phyloP scores from a whole-genome alignment of 2,797 vertebrate species.

The Poeciliopsis infans region DNA sequence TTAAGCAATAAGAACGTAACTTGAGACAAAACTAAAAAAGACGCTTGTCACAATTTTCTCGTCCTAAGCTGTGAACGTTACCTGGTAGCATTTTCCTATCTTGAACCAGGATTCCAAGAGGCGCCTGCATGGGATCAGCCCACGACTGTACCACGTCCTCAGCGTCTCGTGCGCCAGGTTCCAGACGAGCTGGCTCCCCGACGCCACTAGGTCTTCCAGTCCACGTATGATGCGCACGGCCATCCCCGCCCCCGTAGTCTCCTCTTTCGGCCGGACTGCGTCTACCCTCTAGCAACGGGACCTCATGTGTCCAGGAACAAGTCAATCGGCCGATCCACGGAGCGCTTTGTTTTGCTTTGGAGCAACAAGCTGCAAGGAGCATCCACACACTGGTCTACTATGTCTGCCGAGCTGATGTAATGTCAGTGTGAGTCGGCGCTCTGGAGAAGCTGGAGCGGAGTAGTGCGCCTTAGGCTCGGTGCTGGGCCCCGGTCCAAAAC shows the following conservation, averaged over 20 bases:
- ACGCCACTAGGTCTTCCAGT: conserved; percentile 89
- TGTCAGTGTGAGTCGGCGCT: conserved; percentile 67
- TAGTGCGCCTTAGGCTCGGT: conserved; percentile 79
- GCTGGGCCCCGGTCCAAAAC: conserved; percentile 85
- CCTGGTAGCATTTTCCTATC: conserved; percentile 92
- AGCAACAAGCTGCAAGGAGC: conserved; percentile 53
- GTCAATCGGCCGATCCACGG: conserved; percentile 26
- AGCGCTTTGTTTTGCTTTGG: conserved; percentile 43
- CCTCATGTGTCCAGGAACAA: conserved; percentile 18
- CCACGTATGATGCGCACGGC: conserved; percentile 88
- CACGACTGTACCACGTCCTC: conserved; percentile 87
- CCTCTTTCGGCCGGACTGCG: conserved; percentile 6
- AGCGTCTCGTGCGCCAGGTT: conserved; percentile 87
- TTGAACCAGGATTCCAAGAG: conserved; percentile 88
- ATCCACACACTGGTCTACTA: conserved; percentile 52
- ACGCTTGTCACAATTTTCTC: not conserved
- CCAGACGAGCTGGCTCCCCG: conserved; percentile 90
- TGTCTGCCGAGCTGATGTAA: conserved; percentile 74
- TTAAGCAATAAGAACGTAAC: conserved; percentile 19
- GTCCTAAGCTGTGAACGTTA: conserved; percentile 61
- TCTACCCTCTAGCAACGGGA: conserved; percentile 23
- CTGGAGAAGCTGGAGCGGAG: conserved; percentile 73
- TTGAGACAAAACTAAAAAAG: conserved; percentile 4
- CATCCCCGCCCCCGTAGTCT: conserved; percentile 73
- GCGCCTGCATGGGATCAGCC: conserved; percentile 88